These are phyloP conservation scores for Doris montereyensis DNA, from an alignment of 2,888 invertebrate species.

Conservation along the genomic window DNA sequence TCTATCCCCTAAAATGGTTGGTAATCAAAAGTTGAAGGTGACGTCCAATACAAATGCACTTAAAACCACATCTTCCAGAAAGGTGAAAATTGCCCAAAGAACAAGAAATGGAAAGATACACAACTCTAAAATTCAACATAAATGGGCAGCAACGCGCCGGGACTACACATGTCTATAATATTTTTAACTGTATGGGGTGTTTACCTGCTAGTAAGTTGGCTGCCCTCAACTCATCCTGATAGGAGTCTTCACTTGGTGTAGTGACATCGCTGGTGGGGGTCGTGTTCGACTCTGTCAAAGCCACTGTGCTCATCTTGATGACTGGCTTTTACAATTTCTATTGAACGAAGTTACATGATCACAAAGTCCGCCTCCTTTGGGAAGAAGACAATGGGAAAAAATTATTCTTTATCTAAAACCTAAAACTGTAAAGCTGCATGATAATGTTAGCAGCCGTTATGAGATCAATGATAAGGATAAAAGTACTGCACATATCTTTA, in stretches of 20 bases:
- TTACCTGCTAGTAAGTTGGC: conserved; percentile 54
- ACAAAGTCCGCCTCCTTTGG: no score
- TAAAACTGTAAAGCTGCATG: background rate
- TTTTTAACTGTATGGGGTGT: conserved; percentile 61
- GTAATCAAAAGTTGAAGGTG: no score
- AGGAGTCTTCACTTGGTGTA: conserved; percentile 51
- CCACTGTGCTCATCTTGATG: background rate
- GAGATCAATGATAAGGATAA: no score
- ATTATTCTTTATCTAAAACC: background rate
- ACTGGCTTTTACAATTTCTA: no score
- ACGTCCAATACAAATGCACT: no score
- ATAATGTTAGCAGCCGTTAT: background rate
- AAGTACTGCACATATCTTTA: no score
- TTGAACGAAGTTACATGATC: no score
- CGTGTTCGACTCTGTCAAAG: conserved; percentile 37
- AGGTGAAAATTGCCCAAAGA: no score
- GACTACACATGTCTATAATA: conserved; percentile 64
- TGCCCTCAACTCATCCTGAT: conserved; percentile 60
- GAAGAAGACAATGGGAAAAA: no score
- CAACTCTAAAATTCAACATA: no score
- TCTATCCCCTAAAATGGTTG: no score
- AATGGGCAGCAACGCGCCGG: background rate
- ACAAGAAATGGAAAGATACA: no score
- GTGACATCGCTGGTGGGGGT: conserved; percentile 52
- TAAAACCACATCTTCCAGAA: background rate